phyloP scores from a whole-genome alignment of 2,113 vertebrate genomes.

The Xenopus borealis region DNA sequence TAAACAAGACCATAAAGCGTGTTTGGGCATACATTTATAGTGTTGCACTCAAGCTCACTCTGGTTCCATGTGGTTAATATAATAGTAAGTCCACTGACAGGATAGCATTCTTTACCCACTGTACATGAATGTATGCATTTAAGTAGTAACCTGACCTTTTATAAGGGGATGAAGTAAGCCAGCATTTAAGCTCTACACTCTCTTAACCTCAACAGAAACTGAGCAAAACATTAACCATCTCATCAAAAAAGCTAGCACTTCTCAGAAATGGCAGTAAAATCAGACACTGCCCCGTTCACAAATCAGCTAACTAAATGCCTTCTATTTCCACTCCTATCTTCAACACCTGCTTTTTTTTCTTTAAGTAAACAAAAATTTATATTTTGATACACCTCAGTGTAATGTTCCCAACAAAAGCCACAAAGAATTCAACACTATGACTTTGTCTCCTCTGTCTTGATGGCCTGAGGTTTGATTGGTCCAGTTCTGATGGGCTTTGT shows the following conservation, averaged over 20 bases:
- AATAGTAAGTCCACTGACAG: neutral
- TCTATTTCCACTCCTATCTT: conserved; percentile 10
- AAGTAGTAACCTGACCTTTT: neutral
- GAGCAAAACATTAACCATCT: neutral
- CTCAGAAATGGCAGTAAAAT: neutral
- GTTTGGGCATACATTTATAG: conserved; percentile 37
- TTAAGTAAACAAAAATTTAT: conserved; percentile 18
- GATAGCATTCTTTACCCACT: conserved; percentile 1
- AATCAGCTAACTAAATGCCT: neutral
- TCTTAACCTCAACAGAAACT: conserved; percentile 16
- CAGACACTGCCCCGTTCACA: conserved; percentile 12
- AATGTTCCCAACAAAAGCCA: conserved; percentile 49
- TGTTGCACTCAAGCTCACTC: conserved; percentile 10
- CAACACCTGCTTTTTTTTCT: conserved; percentile 22
- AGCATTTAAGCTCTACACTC: neutral
- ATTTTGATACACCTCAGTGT: conserved; percentile 14
- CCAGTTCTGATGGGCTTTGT: conserved; percentile 94
- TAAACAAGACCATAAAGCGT: conserved; percentile 47
- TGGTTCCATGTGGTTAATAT: neutral
- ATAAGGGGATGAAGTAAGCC: neutral
- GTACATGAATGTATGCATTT: neutral
- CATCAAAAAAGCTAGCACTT: too few relatives aligned
- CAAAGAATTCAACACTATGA: conserved; percentile 59
- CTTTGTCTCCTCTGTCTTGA: conserved; percentile 97
- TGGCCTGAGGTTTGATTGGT: conserved; percentile 97